Evolutionary conservation across 2,888 invertebrate genomes (phyloP), one percentile per base, ranked within the genome.

Genomic region (Sinotaia quadrata): DNA sequence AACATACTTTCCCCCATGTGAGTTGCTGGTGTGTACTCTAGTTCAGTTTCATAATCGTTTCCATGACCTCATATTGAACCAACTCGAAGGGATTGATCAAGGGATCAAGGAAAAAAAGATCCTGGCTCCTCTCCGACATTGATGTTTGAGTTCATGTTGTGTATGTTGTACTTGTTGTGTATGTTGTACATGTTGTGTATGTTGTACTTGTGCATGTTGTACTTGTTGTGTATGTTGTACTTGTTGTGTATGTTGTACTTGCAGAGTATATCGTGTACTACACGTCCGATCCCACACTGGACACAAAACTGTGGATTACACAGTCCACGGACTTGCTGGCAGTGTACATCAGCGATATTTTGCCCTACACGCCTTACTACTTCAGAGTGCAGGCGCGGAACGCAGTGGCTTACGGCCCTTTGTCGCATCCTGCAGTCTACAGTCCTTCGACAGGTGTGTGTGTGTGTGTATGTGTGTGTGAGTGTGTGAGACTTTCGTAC

Each of bases 341-440:
- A 27, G 37, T 63, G 15, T 66, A 24, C 15, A 63, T 75, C 4
- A 27, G 44, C 2, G 68, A 73, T 31, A 18, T 75, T 21, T 57
- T 56, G 37, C 62, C 72, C 0, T 65, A 71, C 36, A 73, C 68
- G 3, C 52, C 58, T 3, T 71, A 71, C 59, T 73, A 71, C 58
- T 69, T 75, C 60, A 61, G 65, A 21, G 67, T 75, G 10, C 75
- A 75, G 44, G 71, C 75, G 4, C 59, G 73, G 10, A 75, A 75
- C 49, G 24, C 15, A 31, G 75, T 68, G n/a, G 75, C 72, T 21
- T 65, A 71, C 37, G 72, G 75, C 7, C 72, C 75, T n/a, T 66
- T 75, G 61, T 71, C 71, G 36, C 60, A 59, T 1, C 34, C 47
- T 18, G 62, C 66, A 2, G 56, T 51, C 5, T 73, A 66, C 56